phyloP scores from a whole-genome alignment of 2,888 invertebrate genomes.

The Cylloceria caligata region DNA sequence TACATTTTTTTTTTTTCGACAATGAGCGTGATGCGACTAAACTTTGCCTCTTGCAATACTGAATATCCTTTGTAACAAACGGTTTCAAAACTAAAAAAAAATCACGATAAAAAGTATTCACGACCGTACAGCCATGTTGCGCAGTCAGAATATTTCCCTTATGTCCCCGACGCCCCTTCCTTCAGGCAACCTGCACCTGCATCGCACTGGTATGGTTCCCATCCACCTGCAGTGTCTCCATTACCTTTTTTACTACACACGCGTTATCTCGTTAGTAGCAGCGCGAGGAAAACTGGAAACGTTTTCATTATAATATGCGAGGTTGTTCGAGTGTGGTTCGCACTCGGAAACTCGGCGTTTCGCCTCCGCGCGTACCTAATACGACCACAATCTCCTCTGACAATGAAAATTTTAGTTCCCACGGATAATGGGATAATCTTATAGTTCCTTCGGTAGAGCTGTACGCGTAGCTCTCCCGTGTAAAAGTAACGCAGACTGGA shows the following conservation, averaged over 20 bases:
- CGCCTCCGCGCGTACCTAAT: neutral
- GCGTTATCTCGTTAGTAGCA: slow-evolving; percentile 48
- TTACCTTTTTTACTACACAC: slow-evolving; percentile 32
- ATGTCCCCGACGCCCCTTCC: slow-evolving; percentile 19
- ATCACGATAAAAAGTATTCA: no score
- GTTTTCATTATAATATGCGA: slow-evolving; percentile 49
- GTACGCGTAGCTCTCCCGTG: no score
- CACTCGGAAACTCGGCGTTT: slow-evolving; percentile 10
- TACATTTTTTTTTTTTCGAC: neutral
- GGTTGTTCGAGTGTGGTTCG: slow-evolving; percentile 35
- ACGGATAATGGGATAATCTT: no score
- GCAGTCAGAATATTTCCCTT: slow-evolving; percentile 32
- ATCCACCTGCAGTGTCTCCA: neutral
- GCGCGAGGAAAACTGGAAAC: slow-evolving; percentile 45
- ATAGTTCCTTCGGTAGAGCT: no score
- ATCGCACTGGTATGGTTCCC: neutral
- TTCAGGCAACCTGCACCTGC: neutral
- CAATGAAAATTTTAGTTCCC: slow-evolving; percentile 16
- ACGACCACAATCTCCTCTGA: neutral
- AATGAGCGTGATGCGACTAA: neutral
- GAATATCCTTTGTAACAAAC: neutral
- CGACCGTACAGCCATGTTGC: neutral
- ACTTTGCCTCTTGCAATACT: neutral
- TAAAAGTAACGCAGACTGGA: no score
- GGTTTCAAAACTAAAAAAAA: neutral